Evolutionary conservation across 2,888 invertebrate species (phyloP).

Genomic region (Gisinianus flammeolus): DNA sequence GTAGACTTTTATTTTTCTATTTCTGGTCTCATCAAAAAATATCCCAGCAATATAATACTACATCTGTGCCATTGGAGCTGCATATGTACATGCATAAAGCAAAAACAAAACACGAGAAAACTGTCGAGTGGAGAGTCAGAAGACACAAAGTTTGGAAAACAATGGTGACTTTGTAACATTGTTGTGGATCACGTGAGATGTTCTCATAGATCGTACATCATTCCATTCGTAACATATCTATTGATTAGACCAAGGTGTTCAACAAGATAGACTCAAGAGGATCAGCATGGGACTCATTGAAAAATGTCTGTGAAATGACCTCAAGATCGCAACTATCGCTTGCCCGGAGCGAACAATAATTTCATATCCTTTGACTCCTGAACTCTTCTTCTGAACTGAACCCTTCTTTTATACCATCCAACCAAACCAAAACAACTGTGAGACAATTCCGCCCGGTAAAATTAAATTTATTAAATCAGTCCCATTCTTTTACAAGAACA

Average conservation of each 20-base stretch:
- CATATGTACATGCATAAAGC: not conserved
- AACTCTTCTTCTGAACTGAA: not conserved
- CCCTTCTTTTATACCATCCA: too few relatives aligned
- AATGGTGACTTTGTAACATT: not conserved
- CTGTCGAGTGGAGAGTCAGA: not conserved
- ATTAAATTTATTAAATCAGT: too few relatives aligned
- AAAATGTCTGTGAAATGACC: slow-evolving; percentile 14
- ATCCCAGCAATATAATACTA: too few relatives aligned
- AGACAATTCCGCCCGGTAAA: too few relatives aligned
- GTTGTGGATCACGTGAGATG: not conserved
- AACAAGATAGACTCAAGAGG: not conserved
- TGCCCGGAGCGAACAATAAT: not conserved
- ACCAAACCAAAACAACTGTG: too few relatives aligned
- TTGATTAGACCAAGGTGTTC: slow-evolving; percentile 12
- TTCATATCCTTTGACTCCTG: not conserved
- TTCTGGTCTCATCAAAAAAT: too few relatives aligned
- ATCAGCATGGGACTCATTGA: slow-evolving; percentile 14
- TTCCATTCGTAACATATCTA: not conserved
- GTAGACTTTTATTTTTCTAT: too few relatives aligned
- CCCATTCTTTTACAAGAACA: too few relatives aligned
- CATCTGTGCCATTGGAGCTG: too few relatives aligned
- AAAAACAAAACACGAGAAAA: not conserved
- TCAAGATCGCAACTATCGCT: not conserved
- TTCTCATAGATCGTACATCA: not conserved
- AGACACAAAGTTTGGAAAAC: not conserved